Evolutionary conservation across 2,888 invertebrate genomes (phyloP), one percentile per base, ranked within the genome.

Genomic region (Heliconius charithonia): DNA sequence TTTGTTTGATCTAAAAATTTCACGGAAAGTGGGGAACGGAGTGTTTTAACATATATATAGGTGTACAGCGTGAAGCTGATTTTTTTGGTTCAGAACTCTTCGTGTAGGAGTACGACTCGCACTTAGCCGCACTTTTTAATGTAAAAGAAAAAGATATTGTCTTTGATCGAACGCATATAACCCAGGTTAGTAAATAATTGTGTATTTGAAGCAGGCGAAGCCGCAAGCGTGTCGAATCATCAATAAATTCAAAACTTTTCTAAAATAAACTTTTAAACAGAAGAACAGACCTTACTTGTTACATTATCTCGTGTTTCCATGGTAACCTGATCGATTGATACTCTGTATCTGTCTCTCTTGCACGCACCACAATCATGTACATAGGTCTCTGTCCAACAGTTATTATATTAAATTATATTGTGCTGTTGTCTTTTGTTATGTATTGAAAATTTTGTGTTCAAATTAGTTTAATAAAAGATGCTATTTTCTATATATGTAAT

Each of bases 301-400:
- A 80, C 78, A 78, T 72, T 73, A 73, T 67, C 75, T 51, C 67
- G 75, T 56, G 81, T 81, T 81, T 16, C 89, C 88, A 92, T 90
- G 87, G 89, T 79, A 85, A 93, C 92, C 82, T 86, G 85, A 93
- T 93, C 93, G 93, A 92, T 93, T 91, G 90, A 85, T 65, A 77
- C 78, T 73, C 86, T 86, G 87, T 86, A 87, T 86, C 82, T 27
- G n/a, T 78, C 82, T 76, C 78, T 25, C 13, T 81, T 65, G 2
- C 27, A 19, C 71, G 29, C 22, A 22, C 13, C 62, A 12, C n/a
- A 59, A 51, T 37, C 51, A 63, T 71, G 81, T 82, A 78, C 66
- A 10, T 29, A 65, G 51, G 67, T 81, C 82, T 71, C 70, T 22
- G 62, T 80, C 76, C 65, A 78, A 80, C 81, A 59, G 63, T 75